Evolutionary conservation across 2,113 vertebrate genomes (phyloP), one percentile per base, ranked within the genome.

Genomic region (Merops nubicus): DNA sequence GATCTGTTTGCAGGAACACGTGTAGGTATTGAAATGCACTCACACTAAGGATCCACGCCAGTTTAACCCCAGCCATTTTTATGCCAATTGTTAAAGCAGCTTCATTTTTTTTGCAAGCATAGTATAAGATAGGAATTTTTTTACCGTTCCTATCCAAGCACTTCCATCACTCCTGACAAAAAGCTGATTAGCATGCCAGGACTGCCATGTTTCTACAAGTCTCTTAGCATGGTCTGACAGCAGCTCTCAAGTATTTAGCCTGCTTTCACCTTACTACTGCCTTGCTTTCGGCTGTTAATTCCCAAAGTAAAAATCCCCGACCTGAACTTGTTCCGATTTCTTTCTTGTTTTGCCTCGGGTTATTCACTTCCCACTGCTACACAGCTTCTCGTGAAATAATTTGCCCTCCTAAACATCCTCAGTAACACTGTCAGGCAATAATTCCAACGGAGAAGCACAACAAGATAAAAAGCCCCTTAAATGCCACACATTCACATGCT

Each of bases 301-400:
- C 95, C 88, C 48, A 50, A 89, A 85, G 73, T 20, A 94, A 89
- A 79, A 91, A 96, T 87, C 82, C 86, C 40, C 25, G 7, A 93
- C 83, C 86, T 69, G 62, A 94, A 94, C 91, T 82, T 81, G 47
- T 93, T 96, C 73, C 45, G 0, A 38, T 96, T 90, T 56, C 95
- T 92, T 95, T 72, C 76, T 79, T 67, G 33, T 85, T 95, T 85
- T 72, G 90, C 93, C 88, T 93, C 74, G 57, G 95, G 90, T 95
- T 95, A 96, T 93, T 94, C 76, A 23, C 70, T 95, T 92, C 82
- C 76, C 36, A 86, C 33, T 25, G 42, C 84, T 91, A 70, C 47
- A 65, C 68, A 80, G 11, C 50, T 74, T 93, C 67, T 76, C 59
- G 34, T 23, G 40, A 76, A 95, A 95, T 65, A 63, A 65, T 62